Evolutionary conservation across 2,113 vertebrate genomes (phyloP), one percentile per base, ranked within the genome.

Genomic region (Colistium nudipinnis): DNA sequence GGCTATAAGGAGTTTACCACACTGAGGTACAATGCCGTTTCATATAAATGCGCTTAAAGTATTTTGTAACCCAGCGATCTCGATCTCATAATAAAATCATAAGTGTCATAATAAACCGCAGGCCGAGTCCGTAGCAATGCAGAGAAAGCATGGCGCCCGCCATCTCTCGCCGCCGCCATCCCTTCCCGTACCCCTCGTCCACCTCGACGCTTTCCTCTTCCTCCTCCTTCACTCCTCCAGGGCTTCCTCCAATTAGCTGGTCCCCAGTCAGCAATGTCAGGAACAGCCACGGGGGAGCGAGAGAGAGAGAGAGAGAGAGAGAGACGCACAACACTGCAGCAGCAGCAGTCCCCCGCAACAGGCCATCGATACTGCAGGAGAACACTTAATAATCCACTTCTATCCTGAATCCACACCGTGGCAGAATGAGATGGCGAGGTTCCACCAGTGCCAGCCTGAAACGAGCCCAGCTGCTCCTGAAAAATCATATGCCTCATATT

Each of bases 161-260:
- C 81, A 82, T 70, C 66, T 61, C 28, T 63, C 52, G 48, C 59
- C 69, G 24, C 41, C 19, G n/a, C n/a, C 70, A 55, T 63, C 6
- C 31, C 61, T 76, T 66, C 56, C 76, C 76, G 45, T 13, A 45
- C 24, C 17, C 57, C 65, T 68, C 17, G 25, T 70, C 51, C n/a
- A 44, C 47, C 60, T 55, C 69, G 59, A n/a, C 61, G 66, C 30
- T 35, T 33, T 54, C n/a, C n/a, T n/a, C n/a, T 60, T 62, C 52
- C 60, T 62, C 75, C 81, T 56, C 69, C 53, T 47, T 25, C 52
- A 62, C 72, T 82, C 86, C 89, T 91, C 68, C 79, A 86, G 90
- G 85, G 84, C 80, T 90, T 89, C 81, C 82, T 90, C 90, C 87
- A 92, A 93, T 92, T 93, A 93, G 84, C 77, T 7, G 43, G 57